A percentile compares a stretch with the other conserved stretches of the same genome.
phyloP scores from a whole-genome alignment of 2,888 invertebrate genomes.

The Dicyrtomina minuta region DNA sequence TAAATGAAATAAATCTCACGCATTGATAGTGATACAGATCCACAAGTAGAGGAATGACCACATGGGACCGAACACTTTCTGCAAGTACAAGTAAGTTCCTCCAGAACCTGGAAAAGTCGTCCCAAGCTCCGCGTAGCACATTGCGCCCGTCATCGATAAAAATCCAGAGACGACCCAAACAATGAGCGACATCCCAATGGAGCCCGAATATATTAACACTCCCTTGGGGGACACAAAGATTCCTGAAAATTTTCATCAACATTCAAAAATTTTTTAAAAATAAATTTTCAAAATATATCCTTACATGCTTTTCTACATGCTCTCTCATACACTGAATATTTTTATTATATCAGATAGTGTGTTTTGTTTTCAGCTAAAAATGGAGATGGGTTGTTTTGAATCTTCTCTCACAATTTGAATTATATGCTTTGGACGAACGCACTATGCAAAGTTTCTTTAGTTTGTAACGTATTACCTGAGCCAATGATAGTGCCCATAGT shows the following conservation, averaged over 20 bases:
- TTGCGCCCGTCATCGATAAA: constrained; percentile 62
- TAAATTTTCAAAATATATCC: too few species aligned
- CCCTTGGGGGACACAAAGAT: constrained; percentile 91
- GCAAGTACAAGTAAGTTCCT: constrained; percentile 77
- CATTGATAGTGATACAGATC: constrained; percentile 74
- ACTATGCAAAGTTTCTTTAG: too few species aligned
- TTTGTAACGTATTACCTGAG: constrained; percentile 74
- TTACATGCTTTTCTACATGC: too few species aligned
- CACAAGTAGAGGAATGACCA: constrained; percentile 76
- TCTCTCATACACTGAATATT: too few species aligned
- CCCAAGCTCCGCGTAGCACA: constrained; percentile 94
- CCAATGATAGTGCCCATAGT: constrained; percentile 93
- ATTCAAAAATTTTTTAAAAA: too few species aligned
- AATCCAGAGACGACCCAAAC: constrained; percentile 78
- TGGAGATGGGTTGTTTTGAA: too few species aligned
- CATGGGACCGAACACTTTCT: constrained; percentile 72
- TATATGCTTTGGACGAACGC: too few species aligned
- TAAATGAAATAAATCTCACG: constrained; percentile 57
- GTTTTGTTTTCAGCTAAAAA: too few species aligned
- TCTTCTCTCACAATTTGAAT: too few species aligned
- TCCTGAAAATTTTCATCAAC: too few species aligned
- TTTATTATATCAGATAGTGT: too few species aligned
- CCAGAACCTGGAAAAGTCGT: constrained; percentile 63
- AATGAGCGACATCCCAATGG: constrained; percentile 74
- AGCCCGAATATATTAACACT: constrained; percentile 72